Evolutionary conservation across 2,888 invertebrate genomes (phyloP), one percentile per base, ranked within the genome.

Genomic region (Xestia rhomboidea): DNA sequence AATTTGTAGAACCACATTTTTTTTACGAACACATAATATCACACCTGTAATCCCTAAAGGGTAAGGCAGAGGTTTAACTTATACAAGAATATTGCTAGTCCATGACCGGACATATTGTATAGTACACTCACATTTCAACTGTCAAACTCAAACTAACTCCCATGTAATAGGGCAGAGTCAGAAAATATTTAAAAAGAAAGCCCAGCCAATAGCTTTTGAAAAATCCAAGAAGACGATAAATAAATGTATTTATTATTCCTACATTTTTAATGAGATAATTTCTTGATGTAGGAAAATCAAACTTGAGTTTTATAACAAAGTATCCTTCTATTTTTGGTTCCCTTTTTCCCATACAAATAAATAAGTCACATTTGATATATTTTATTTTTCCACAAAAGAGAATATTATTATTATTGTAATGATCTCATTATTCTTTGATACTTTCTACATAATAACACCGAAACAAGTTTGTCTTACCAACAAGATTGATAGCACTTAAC

Each of bases 401-500:
- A 34, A 34, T 34, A 34, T 34, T 4, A 34, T 34, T 30, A 38
- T 46, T 0, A 77, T 11, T 76, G 18, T 51, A 6, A 10, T n/a
- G 24, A 41, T 41, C n/a, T 41, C 21, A 62, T 34, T 38, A 27
- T n/a, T 21, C 13, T 46, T 21, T n/a, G 6, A 46, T 15, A 51
- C 60, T 7, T 68, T 46, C 7, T 46, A 73, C 30, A 2, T 81
- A 21, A 0, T 62, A 51, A 2, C 44, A 34, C 24, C 1, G 21
- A 21, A n/a, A 6, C n/a, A 70, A 18, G 30, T 41, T 79, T 11
- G n/a, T 41, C 41, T 8, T 51, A 44, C 13, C 41, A 80, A 62
- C 34, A 49, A 27, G 18, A 38, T 13, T 49, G 24, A 51, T 27
- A 64, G 18, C 11, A 30, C 11, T 44, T 54, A 41, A 76, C 3